Evolutionary conservation across 2,888 invertebrate species (phyloP), one percentile per base, ranked within the genome.

Genomic region (Cistogaster globosa): DNA sequence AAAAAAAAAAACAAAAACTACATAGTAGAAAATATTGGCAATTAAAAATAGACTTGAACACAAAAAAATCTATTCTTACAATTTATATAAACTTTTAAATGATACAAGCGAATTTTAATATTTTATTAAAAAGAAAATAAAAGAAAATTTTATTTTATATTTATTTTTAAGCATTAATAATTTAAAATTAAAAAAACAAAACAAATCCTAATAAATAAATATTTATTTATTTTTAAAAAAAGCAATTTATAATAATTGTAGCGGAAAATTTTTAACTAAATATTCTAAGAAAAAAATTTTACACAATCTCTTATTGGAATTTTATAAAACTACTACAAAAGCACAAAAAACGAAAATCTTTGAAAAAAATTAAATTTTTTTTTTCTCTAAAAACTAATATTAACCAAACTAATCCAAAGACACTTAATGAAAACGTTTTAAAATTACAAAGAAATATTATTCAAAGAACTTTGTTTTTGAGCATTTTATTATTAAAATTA

Each of bases 41-140:
- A 87, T 83, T 80, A 86, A 60, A 86, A 87, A 89, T 88, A 89
- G 89, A 89, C 87, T 85, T 84, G 82, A 85, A 60, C 14, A 83
- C 83, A 75, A 88, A 87, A 89, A 87, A 89, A 72, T 36, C 8
- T 77, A 60, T 83, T 83, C 83, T 83, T 83, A 76, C 88, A 86
- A 88, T 67, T 79, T 85, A 80, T 83, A 85, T 83, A 74, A 63
- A 85, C 89, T 90, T 90, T 90, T 90, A 90, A 89, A 87, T 75
- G 22, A 26, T 69, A 60, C 53, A 77, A 79, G 69, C 65, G 38
- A 45, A 58, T 85, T 85, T 85, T 85, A 85, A 85, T 85, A 79
- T 85, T 85, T 85, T 82, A 82, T 65, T 77, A 75, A 22, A n/a
- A 58, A 32, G n/a, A 74, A 79, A 14, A 68, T 26, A 72, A 53